phyloP scores from a whole-genome alignment of 2,113 vertebrate species.

The Pachycephala philippinensis region DNA sequence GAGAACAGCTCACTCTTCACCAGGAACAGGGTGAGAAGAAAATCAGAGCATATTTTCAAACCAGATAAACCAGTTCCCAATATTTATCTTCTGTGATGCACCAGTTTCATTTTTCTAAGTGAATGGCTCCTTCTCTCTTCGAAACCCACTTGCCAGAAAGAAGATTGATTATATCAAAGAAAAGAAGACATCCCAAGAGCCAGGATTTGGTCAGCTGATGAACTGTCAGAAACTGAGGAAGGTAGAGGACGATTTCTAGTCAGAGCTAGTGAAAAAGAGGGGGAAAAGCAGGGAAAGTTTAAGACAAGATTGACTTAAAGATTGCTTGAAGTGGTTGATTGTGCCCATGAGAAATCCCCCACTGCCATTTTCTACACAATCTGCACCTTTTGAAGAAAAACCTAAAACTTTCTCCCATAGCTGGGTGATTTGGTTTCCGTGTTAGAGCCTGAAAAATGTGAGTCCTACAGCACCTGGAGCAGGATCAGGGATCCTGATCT shows the following conservation, averaged over 20 bases:
- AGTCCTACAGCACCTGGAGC: neutral
- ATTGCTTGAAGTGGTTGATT: neutral
- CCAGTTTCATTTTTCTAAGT: neutral
- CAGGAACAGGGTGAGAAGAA: neutral
- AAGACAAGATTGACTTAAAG: neutral
- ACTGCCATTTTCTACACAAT: neutral
- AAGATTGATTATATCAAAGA: neutral
- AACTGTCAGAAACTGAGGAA: neutral
- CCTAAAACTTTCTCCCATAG: neutral
- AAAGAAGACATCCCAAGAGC: neutral
- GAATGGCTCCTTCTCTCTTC: neutral
- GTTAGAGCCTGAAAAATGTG: neutral
- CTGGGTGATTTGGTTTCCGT: neutral
- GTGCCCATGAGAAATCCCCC: neutral
- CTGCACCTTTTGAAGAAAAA: neutral
- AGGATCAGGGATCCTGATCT: neutral
- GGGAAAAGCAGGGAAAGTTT: neutral
- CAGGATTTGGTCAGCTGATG: neutral
- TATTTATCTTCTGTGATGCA: constrained; percentile 31
- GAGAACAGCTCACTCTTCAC: neutral
- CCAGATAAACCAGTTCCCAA: constrained; percentile 34
- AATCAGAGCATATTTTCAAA: constrained; percentile 2
- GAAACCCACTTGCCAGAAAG: neutral
- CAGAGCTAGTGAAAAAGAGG: neutral
- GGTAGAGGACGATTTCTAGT: neutral